A percentile compares a stretch with the other conserved stretches of the same genome.
Evolutionary conservation across 2,113 vertebrate species (phyloP).

Genomic region (Cephalophus harveyi): DNA sequence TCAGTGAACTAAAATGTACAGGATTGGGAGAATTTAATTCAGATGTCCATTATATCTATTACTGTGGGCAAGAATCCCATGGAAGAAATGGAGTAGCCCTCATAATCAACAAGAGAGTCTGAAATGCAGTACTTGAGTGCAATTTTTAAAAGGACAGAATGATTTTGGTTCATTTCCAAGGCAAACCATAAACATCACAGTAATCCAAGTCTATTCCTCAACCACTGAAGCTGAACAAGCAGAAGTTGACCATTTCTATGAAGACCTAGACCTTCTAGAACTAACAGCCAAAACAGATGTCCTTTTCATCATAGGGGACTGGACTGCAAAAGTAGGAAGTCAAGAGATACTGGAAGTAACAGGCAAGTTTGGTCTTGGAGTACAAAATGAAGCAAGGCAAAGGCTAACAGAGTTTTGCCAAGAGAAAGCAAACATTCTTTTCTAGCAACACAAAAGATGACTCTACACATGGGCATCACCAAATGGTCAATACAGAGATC

Average conservation of each 20-base stretch:
- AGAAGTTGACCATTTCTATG: neutral
- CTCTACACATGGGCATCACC: neutral
- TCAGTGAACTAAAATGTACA: neutral
- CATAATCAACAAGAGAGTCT: neutral
- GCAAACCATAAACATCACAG: neutral
- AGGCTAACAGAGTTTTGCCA: neutral
- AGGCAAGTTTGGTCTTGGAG: neutral
- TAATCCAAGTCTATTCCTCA: neutral
- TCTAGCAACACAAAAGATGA: neutral
- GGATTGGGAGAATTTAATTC: neutral
- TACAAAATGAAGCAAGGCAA: neutral
- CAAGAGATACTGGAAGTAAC: neutral
- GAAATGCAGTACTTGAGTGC: neutral
- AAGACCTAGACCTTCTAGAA: neutral
- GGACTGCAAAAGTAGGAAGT: neutral
- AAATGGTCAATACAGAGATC: neutral
- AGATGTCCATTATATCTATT: neutral
- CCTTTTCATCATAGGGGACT: neutral
- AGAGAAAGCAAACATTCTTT: neutral
- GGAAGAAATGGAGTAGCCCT: neutral
- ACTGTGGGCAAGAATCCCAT: neutral
- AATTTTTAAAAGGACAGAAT: neutral
- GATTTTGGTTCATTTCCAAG: neutral
- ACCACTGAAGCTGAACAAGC: neutral
- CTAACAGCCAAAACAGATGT: neutral